phyloP scores from a whole-genome alignment of 2,797 vertebrate genomes.

The Halcyon leucocephala region DNA sequence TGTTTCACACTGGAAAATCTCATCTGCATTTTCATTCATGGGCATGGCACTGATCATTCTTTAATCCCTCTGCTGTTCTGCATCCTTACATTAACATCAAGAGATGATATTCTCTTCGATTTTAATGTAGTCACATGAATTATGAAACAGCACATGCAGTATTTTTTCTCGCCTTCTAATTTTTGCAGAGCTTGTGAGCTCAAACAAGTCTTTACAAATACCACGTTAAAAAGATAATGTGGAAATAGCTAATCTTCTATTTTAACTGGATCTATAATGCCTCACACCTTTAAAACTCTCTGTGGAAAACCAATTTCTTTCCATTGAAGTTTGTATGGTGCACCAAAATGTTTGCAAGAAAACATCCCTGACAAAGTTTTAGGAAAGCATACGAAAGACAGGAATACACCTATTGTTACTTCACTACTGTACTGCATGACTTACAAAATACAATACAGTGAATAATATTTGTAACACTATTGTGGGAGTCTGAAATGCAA shows the following conservation, averaged over 20 bases:
- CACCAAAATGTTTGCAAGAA: background rate
- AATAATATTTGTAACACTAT: background rate
- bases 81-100: constrained; percentile 10
- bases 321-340: background rate
- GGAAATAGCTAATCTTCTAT: background rate
- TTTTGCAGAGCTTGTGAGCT: background rate
- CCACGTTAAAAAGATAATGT: background rate
- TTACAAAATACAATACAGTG: background rate
- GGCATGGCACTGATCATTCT: background rate
- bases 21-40: constrained; percentile 14
- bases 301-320: background rate
- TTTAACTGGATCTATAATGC: background rate
- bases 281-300: background rate
- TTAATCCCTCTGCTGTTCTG: constrained; percentile 4
- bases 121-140: constrained; percentile 27
- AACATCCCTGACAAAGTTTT: background rate
- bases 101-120: background rate
- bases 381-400: background rate
- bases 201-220: background rate
- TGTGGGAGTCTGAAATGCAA: background rate
- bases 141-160: background rate
- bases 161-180: background rate
- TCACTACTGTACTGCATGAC: background rate
- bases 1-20: background rate
- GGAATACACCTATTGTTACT: background rate